Base-by-base conservation (phyloP, 1,140 invertebrate species). In the Thrips palmi region DNA sequence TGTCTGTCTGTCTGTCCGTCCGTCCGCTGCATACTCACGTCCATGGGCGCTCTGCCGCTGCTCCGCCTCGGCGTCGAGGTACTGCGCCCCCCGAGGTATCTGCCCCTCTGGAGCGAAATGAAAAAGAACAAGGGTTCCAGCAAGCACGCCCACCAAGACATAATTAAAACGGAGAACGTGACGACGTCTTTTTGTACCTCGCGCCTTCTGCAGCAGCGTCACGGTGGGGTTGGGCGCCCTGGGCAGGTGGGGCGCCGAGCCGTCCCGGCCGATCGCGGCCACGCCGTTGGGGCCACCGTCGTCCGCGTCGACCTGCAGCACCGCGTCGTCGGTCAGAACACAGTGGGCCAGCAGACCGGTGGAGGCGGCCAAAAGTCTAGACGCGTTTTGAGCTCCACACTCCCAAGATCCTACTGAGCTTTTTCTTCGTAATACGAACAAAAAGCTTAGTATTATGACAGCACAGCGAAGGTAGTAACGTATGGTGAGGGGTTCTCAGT, bases 171-270 rank as follows among this genome's bases (percentile, higher is more conserved):
- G 14, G 11, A 7, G 21, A 8, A 41, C 4, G 5, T 21, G n/a
- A 25, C 6, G 28, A 22, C 31, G 31, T 6, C 23, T 35, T 35
- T 20, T 35, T 35, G 18, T 61, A 87, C 84, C 83, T 76, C 85
- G 66, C 29, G 79, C 82, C 64, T 86, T 87, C 58, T 88, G 82
- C 33, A 89, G 63, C 32, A 89, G 57, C 2, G 82, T 88, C 45
- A 89, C 78, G 3, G 82, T 86, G 4, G 85, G 82, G 62, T 84
- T 87, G 60, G 85, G 83, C 20, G 77, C 79, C 50, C 69, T 67
- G 6, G 83, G 83, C 45, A 87, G 58, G 36, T 67, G 55, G 43
- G 55, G 57, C 41, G 56, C 52, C 50, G 34, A n/a, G 45, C 8
- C 39, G 45, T 53, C 49, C 41, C 49, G 54, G 21, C 62, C 62